These are phyloP conservation scores for Caenorhabditis sp. DNA, from an alignment of 2,888 invertebrate species.

Conservation along the genomic window DNA sequence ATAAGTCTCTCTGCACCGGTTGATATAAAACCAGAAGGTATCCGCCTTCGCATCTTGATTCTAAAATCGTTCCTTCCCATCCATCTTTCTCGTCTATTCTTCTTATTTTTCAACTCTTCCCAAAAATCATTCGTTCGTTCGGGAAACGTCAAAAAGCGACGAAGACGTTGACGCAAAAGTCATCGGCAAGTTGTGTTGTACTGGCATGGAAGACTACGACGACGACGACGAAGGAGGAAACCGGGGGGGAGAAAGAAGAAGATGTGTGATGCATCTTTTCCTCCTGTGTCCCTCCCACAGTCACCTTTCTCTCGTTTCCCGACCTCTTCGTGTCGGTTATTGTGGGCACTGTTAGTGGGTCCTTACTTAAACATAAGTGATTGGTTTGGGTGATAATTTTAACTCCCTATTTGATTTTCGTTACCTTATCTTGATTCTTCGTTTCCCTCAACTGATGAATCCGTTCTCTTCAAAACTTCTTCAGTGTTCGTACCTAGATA, in stretches of 20 bases:
- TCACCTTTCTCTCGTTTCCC: slow-evolving; percentile 18
- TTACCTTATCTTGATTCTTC: not conserved
- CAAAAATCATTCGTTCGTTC: slow-evolving; percentile 44
- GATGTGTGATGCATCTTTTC: slow-evolving; percentile 64
- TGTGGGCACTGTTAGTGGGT: slow-evolving; percentile 25
- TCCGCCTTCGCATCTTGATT: not conserved
- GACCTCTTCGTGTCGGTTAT: slow-evolving; percentile 41
- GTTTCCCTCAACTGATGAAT: not conserved
- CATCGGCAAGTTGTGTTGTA: slow-evolving; percentile 47
- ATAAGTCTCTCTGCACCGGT: not conserved
- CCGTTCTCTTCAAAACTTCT: too few species aligned
- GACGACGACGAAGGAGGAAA: slow-evolving; percentile 9
- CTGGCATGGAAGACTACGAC: slow-evolving; percentile 13
- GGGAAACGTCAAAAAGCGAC: slow-evolving; percentile 39
- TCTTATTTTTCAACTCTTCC: not conserved
- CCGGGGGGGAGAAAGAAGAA: slow-evolving; percentile 23
- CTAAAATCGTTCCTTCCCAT: not conserved
- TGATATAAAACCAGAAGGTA: not conserved
- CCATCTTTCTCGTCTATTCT: not conserved
- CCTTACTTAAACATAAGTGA: slow-evolving; percentile 36
- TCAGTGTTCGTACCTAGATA: too few species aligned
- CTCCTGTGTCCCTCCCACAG: slow-evolving; percentile 22
- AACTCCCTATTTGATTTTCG: not conserved
- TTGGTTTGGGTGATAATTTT: slow-evolving; percentile 12
- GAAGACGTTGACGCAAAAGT: slow-evolving; percentile 48